A percentile compares a stretch with the other conserved stretches of the same genome.
phyloP scores from a whole-genome alignment of 1,140 invertebrate genomes.

The Limonius californicus region DNA sequence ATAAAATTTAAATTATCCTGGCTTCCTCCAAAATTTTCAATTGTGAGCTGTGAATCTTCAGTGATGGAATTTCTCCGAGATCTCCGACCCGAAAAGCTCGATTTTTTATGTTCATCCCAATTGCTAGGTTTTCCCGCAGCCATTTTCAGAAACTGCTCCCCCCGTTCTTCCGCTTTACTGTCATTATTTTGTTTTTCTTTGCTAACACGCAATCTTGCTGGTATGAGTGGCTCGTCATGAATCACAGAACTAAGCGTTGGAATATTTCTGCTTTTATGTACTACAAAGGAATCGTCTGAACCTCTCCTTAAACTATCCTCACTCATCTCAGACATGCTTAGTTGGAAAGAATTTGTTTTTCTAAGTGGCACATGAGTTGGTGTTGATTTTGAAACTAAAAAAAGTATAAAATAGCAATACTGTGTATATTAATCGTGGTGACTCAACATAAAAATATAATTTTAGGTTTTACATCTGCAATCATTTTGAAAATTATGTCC shows the following conservation, averaged over 20 bases:
- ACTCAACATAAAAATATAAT: no score
- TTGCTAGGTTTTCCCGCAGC: slow-evolving; percentile 79
- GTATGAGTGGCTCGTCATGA: slow-evolving; percentile 50
- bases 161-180: slow-evolving; percentile 61
- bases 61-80: slow-evolving; percentile 79
- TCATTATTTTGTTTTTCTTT: slow-evolving; percentile 62
- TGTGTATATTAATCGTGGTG: no score
- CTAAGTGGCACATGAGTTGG: slow-evolving; percentile 45
- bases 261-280: slow-evolving; percentile 72
- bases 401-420: no score
- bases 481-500: no score
- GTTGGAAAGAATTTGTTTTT: slow-evolving; percentile 44
- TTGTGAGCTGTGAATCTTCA: slow-evolving; percentile 84
- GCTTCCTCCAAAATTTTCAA: slow-evolving; percentile 88
- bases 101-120: slow-evolving; percentile 70
- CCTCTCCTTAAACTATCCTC: slow-evolving; percentile 45
- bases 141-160: slow-evolving; percentile 48
- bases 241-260: slow-evolving; percentile 70
- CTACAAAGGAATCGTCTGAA: slow-evolving; percentile 69
- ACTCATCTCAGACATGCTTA: slow-evolving; percentile 44
- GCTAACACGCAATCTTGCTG: slow-evolving; percentile 54
- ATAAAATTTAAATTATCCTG: slow-evolving; percentile 71
- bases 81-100: slow-evolving; percentile 73
- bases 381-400: slow-evolving; percentile 51
- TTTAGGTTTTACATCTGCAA: no score